These are phyloP conservation scores for Oreochromis grahami DNA, from an alignment of 2,797 vertebrate species.

Conservation along the genomic window DNA sequence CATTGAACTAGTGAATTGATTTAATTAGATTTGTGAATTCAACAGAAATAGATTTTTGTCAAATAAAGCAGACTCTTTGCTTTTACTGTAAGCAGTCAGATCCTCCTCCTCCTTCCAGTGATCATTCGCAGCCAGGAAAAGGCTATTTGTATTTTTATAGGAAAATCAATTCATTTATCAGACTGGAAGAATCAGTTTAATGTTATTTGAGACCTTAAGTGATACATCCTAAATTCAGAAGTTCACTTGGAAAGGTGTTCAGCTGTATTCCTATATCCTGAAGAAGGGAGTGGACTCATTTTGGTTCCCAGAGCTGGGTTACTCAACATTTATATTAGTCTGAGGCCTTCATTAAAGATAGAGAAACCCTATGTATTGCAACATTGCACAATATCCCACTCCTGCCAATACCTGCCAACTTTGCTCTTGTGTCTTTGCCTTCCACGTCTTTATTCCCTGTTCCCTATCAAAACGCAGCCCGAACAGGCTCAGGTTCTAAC, in stretches of 20 bases:
- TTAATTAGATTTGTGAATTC: not conserved
- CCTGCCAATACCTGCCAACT: not conserved
- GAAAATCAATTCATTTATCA: not conserved
- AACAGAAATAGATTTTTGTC: not conserved
- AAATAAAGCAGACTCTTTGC: not conserved
- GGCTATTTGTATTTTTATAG: not conserved
- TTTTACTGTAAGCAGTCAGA: not conserved
- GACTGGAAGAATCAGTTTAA: not conserved
- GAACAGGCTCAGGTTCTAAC: slow-evolving; percentile 8
- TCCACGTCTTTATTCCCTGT: not conserved
- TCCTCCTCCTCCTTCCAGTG: not conserved
- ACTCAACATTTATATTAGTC: not conserved
- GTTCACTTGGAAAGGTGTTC: not conserved
- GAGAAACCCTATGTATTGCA: not conserved
- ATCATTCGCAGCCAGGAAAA: not conserved
- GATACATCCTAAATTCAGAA: not conserved
- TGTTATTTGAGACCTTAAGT: not conserved
- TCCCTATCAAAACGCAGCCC: slow-evolving; percentile 3
- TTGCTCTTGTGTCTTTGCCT: not conserved
- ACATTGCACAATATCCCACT: not conserved
- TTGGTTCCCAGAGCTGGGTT: not conserved
- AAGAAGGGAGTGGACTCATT: not conserved
- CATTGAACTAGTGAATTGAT: not conserved
- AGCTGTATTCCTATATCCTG: not conserved
- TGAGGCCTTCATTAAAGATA: not conserved